Base-by-base conservation (phyloP, 2,113 vertebrate species). In the Phalacrocorax pelagicus region DNA sequence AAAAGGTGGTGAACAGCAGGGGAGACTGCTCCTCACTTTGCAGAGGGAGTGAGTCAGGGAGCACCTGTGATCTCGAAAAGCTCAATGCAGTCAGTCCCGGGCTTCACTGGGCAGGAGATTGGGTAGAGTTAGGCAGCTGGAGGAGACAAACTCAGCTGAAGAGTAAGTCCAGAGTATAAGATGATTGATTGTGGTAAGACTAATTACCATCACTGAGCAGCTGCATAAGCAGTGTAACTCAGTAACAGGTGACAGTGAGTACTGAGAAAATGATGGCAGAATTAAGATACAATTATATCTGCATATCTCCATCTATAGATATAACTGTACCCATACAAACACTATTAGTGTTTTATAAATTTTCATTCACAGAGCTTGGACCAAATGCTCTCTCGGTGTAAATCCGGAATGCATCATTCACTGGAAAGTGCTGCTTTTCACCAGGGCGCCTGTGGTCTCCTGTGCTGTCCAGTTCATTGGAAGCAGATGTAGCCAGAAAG, bases 21-120 rank as follows among this genome's bases (percentile, higher is more conserved):
- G 51, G 74, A 38, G 42, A 4, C 12, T 19, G 1, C 3, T 0
- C 14, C 42, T 44, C 42, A 15, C 42, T 11, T 9, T 40, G 46
- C 17, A 16, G 61, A 22, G 36, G 3, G 34, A 46, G 51, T 3
- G 4, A 29, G 66, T 55, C 15, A 0, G 49, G 63, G 63, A n/a
- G 5, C 10, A 10, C 9, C 23, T 3, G 13, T 0, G 7, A 22
- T 3, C 38, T 30, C 49, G 46, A 30, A 4, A 42, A 66, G 42
- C 42, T 36, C 16, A 0, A 9, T 12, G n/a, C 36, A 6, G n/a
- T 49, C 40, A 3, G 27, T 22, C 27, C 24, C 0, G 10, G n/a
- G 55, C 42, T 73, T 17, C 2, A 5, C 27, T 21, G 40, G 54
- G 38, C 26, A 21, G 38, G 47, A 17, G 8, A 7, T 36, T 3